Conservation (phyloP, 2,113 vertebrate genomes). For the Mustela lutreola region DNA sequence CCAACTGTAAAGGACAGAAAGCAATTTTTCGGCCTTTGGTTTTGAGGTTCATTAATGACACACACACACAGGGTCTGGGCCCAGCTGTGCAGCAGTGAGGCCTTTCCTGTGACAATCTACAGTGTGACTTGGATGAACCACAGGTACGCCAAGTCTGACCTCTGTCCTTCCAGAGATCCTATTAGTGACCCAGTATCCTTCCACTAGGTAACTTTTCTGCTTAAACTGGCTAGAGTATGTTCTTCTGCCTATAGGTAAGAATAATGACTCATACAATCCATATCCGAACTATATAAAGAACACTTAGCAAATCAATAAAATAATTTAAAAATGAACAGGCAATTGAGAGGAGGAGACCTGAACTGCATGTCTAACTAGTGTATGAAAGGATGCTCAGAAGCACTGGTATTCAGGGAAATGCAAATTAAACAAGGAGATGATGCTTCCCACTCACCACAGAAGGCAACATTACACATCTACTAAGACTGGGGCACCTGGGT, state of each 20-base stretch:
- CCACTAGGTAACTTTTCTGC: neutral
- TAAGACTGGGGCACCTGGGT: too few species aligned
- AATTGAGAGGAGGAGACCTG: constrained; percentile 29
- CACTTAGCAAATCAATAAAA: neutral
- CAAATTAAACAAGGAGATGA: neutral
- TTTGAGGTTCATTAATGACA: neutral
- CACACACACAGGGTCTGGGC: neutral
- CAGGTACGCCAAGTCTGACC: neutral
- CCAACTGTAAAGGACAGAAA: neutral
- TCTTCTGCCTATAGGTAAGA: neutral
- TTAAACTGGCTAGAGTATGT: neutral
- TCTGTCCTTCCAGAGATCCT: neutral
- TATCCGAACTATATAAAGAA: neutral
- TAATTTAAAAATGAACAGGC: neutral
- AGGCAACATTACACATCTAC: neutral
- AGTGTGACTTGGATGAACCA: neutral
- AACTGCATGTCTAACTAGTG: neutral
- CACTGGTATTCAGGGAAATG: neutral
- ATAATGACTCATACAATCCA: neutral
- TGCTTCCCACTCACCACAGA: neutral
- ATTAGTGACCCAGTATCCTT: neutral
- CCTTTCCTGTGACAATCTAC: neutral
- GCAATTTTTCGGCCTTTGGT: neutral
- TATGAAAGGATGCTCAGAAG: neutral
- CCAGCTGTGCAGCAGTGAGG: neutral